Percentiles rank a stretch among this genome's conserved stretches.
Conservation (phyloP, 1,140 invertebrate genomes). For the Oncopeltus fasciatus region DNA sequence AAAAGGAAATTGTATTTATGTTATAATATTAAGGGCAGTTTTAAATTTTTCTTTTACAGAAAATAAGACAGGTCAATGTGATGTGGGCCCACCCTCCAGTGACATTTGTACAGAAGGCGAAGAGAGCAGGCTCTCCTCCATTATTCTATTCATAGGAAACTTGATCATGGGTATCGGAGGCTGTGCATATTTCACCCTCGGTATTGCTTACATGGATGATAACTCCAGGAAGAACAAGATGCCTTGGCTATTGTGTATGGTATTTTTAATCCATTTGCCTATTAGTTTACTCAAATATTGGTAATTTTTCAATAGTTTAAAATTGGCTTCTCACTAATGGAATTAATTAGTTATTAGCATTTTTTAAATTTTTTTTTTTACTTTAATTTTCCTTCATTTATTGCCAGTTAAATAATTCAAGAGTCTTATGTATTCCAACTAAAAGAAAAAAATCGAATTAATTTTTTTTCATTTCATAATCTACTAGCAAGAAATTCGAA, state of each 20-base stretch:
- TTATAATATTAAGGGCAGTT: too few relatives aligned
- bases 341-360: too few relatives aligned
- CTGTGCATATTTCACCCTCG: constrained; percentile 26
- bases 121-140: constrained; percentile 6
- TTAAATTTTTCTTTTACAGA: background rate
- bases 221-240: constrained; percentile 26
- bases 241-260: constrained; percentile 23
- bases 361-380: too few relatives aligned
- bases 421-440: background rate
- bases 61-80: background rate
- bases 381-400: too few relatives aligned
- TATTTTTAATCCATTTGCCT: background rate
- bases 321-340: too few relatives aligned
- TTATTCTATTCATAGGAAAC: constrained; percentile 20
- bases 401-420: too few relatives aligned
- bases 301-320: too few relatives aligned
- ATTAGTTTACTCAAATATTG: too few relatives aligned
- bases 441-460: background rate
- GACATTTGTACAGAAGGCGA: background rate
- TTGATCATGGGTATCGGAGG: constrained; percentile 24
- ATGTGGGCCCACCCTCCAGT: background rate
- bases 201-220: constrained; percentile 28
- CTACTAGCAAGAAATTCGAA: background rate
- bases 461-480: background rate
- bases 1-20: too few relatives aligned